Percentiles rank a stretch among this genome's conserved stretches.
Conservation (phyloP, 2,888 invertebrate genomes). For the Dasypogon diadema region DNA sequence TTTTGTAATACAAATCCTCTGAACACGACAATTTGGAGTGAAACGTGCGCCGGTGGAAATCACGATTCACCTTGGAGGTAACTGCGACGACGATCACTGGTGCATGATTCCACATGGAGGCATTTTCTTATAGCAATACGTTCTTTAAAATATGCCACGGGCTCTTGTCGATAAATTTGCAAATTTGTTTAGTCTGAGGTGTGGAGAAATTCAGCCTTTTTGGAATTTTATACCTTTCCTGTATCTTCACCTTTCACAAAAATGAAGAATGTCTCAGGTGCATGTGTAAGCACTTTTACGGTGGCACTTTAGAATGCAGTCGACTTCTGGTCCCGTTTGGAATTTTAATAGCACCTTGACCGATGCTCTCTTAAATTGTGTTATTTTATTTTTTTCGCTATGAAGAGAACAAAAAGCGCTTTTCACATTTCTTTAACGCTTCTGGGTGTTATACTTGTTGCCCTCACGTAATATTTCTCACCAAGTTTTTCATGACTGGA, state of each 20-base stretch:
- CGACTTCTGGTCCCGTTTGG: slow-evolving; percentile 16
- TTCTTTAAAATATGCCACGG: slow-evolving; percentile 37
- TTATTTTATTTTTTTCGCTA: too few relatives aligned
- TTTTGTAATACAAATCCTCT: slow-evolving; percentile 44
- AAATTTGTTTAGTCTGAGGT: slow-evolving; percentile 40
- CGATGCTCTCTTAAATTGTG: too few relatives aligned
- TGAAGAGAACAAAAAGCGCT: too few relatives aligned
- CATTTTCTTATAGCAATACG: slow-evolving; percentile 11
- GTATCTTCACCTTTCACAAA: slow-evolving; percentile 12
- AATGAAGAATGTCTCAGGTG: slow-evolving; percentile 17
- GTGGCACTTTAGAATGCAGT: slow-evolving; percentile 39
- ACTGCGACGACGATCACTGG: slow-evolving; percentile 15
- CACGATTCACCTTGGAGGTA: slow-evolving; percentile 44
- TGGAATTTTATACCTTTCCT: slow-evolving; percentile 30
- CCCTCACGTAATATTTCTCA: too few relatives aligned
- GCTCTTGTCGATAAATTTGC: slow-evolving; percentile 44
- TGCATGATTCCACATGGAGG: slow-evolving; percentile 37
- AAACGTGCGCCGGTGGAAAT: slow-evolving; percentile 46
- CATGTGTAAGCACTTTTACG: background rate
- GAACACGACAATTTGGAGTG: slow-evolving; percentile 48
- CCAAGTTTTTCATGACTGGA: too few relatives aligned
- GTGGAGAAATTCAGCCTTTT: slow-evolving; percentile 45
- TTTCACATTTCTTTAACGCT: too few relatives aligned
- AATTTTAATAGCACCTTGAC: slow-evolving; percentile 37
- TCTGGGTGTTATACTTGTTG: too few relatives aligned